phyloP scores from a whole-genome alignment of 2,888 invertebrate species.

The Ormyrus thymus region DNA sequence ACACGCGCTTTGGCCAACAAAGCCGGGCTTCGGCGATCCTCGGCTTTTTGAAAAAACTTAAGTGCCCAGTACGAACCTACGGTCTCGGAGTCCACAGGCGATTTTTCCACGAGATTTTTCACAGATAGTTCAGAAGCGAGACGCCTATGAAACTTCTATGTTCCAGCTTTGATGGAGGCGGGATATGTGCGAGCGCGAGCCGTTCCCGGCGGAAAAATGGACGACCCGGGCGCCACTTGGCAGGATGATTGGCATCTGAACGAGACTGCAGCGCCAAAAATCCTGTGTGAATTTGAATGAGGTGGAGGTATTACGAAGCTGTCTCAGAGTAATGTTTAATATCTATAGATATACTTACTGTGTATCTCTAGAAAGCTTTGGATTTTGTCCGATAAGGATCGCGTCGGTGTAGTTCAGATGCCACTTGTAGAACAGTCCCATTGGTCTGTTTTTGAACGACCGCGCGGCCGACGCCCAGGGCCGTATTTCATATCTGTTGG shows the following conservation, averaged over 20 bases:
- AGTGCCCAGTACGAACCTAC: slow-evolving; percentile 10
- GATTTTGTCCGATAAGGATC: neutral
- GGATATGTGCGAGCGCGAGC: slow-evolving; percentile 62
- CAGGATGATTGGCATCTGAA: slow-evolving; percentile 57
- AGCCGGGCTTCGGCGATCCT: neutral
- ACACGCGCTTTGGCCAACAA: neutral
- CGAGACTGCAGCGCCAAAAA: slow-evolving; percentile 62
- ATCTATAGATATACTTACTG: too few relatives aligned
- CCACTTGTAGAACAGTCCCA: neutral
- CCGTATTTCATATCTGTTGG: neutral
- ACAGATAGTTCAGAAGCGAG: neutral
- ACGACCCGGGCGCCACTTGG: neutral
- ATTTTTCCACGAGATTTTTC: slow-evolving; percentile 1
- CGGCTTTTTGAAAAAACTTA: neutral
- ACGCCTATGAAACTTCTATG: slow-evolving; percentile 55
- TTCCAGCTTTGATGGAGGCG: slow-evolving; percentile 70
- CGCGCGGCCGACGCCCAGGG: slow-evolving; percentile 23
- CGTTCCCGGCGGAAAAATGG: neutral
- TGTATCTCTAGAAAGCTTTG: neutral
- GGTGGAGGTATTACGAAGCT: slow-evolving; percentile 6
- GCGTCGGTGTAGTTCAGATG: neutral
- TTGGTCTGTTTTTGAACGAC: slow-evolving; percentile 33
- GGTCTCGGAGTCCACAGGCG: slow-evolving; percentile 2
- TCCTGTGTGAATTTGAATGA: neutral
- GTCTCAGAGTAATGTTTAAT: too few relatives aligned